Evolutionary conservation across 2,113 vertebrate species (phyloP), one percentile per base, ranked within the genome.

Genomic region (Oplegnathus fasciatus): DNA sequence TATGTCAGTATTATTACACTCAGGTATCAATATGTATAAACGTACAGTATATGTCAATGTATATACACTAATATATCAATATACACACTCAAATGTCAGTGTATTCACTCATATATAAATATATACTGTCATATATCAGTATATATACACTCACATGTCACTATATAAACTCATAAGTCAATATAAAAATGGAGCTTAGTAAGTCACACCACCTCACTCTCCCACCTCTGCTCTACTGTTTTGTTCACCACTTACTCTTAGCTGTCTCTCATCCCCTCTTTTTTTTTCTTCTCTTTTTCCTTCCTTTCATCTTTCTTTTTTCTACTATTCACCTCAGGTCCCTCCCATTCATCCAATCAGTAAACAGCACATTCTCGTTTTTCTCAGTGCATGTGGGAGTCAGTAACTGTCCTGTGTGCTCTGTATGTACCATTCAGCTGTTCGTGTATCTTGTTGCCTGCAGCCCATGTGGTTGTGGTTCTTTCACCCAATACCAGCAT

Each of bases 271-370:
- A 26, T 22, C 46, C 14, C 15, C 42, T 28, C 64, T 26, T 2
- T 9, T 13, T 32, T 75, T 67, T n/a, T n/a, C 15, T 42, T 28
- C 64, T 26, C 6, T 9, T 13, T 32, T 75, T 67, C 62, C 80
- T 82, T 88, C 26, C 8, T 13, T 14, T 64, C 28, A 22, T 62
- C 7, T 48, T 32, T 20, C 48, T 18, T 57, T 50, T 30, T 13
- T 37, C 30, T 48, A 3, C 18, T 3, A 1, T 46, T 57, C 57
- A 24, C 57, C 18, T 66, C 28, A 22, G 9, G 40, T 37, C 61
- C 28, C 62, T 80, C 55, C 72, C 75, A 70, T 75, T 75, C 46
- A 13, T 44, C 18, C 55, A 18, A 22, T 85, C 64, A 50, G 83
- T 28, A 64, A 30, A 57, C 71, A 40, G 71, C 65, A 85, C 77